phyloP scores from a whole-genome alignment of 1,140 invertebrate species.

The Drosophila arawakana region DNA sequence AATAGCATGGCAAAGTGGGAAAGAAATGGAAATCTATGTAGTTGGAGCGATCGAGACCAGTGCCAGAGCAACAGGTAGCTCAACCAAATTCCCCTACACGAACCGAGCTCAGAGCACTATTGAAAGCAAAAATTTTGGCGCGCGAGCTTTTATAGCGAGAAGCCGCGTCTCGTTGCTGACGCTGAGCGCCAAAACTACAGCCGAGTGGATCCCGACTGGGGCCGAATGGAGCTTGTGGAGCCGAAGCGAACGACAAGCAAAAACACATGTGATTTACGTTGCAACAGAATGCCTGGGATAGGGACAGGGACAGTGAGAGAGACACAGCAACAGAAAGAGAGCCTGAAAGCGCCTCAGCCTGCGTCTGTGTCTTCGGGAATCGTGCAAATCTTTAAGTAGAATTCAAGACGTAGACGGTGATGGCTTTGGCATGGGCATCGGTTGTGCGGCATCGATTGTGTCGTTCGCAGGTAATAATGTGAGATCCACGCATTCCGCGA shows the following conservation, averaged over 20 bases:
- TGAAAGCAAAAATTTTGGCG: slow-evolving; percentile 77
- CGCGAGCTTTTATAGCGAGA: slow-evolving; percentile 80
- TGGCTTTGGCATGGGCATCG: slow-evolving; percentile 27
- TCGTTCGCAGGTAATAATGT: slow-evolving; percentile 83
- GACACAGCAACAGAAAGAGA: not conserved
- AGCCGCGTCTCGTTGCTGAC: slow-evolving; percentile 38
- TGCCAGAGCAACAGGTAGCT: slow-evolving; percentile 66
- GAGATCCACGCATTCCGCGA: slow-evolving; percentile 79
- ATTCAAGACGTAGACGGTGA: slow-evolving; percentile 51
- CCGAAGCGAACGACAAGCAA: slow-evolving; percentile 53
- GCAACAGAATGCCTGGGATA: slow-evolving; percentile 37
- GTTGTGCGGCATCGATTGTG: slow-evolving; percentile 75
- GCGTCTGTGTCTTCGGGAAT: slow-evolving; percentile 25
- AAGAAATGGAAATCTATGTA: slow-evolving; percentile 38
- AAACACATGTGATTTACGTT: slow-evolving; percentile 64
- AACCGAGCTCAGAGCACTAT: slow-evolving; percentile 49
- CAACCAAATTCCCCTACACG: slow-evolving; percentile 51
- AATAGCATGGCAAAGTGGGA: slow-evolving; percentile 34
- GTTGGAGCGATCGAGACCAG: slow-evolving; percentile 45
- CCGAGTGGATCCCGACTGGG: slow-evolving; percentile 37
- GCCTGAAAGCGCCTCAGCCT: slow-evolving; percentile 25
- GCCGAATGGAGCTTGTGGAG: slow-evolving; percentile 55
- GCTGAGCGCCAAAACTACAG: slow-evolving; percentile 45
- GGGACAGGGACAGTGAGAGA: too few species aligned
- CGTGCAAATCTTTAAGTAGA: slow-evolving; percentile 71